A percentile compares a stretch with the other conserved stretches of the same genome.
Evolutionary conservation across 2,888 invertebrate species (phyloP).

Genomic region (Thysanoteuthis rhombus): DNA sequence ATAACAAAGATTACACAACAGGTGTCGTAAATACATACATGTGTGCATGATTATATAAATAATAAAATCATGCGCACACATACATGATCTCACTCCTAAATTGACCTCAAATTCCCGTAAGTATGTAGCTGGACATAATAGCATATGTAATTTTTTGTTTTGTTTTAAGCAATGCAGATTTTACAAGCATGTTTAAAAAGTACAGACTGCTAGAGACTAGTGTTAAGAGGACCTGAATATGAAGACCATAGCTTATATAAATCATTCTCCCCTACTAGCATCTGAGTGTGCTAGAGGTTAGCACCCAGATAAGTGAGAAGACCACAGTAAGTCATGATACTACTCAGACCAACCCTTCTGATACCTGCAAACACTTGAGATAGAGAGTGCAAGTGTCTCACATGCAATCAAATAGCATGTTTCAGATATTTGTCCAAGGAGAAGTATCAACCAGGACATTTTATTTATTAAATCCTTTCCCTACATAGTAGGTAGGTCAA

Average conservation of each 20-base stretch:
- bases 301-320: too few relatives aligned
- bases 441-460: background rate
- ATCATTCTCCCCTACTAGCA: too few relatives aligned
- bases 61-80: background rate
- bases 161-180: background rate
- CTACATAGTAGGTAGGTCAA: conserved; percentile 12
- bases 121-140: background rate
- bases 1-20: background rate
- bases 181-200: background rate
- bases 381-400: too few relatives aligned
- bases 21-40: background rate
- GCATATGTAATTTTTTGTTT: background rate
- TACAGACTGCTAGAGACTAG: background rate
- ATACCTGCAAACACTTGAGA: too few relatives aligned
- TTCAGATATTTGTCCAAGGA: background rate
- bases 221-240: background rate
- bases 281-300: too few relatives aligned
- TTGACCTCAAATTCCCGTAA: background rate
- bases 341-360: too few relatives aligned
- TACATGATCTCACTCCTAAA: background rate
- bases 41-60: background rate
- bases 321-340: too few relatives aligned
- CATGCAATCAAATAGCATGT: too few relatives aligned
- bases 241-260: background rate
- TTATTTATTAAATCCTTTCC: background rate